Conservation (phyloP, 2,888 invertebrate genomes). For the Hylaea fasciaria region DNA sequence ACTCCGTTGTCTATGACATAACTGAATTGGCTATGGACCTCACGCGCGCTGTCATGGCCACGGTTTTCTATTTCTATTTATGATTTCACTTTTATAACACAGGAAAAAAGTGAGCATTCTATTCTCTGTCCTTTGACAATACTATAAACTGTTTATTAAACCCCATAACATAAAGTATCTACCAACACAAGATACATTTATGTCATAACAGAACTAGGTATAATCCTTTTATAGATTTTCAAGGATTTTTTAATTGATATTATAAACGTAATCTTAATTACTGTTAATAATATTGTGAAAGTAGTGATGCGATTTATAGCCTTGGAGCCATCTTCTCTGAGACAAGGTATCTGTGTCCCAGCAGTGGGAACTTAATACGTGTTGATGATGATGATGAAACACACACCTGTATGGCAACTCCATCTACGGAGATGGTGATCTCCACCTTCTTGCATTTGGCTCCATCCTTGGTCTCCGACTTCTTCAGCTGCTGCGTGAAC, state of each 20-base stretch:
- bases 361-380: too few species aligned
- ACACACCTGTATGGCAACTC: conserved; percentile 94
- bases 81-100: conserved; percentile 16
- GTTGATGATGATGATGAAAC: neutral
- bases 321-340: too few species aligned
- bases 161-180: too few species aligned
- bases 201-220: too few species aligned
- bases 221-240: too few species aligned
- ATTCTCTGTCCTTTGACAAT: conserved; percentile 1
- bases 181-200: too few species aligned
- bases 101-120: neutral
- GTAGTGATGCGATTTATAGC: too few species aligned
- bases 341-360: too few species aligned
- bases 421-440: conserved; percentile 98
- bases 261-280: too few species aligned
- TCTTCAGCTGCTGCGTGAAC: conserved; percentile 96
- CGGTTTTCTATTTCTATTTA: conserved; percentile 20
- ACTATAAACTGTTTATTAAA: too few species aligned
- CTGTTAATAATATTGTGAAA: too few species aligned
- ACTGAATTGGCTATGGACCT: conserved; percentile 17
- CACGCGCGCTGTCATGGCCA: conserved; percentile 5
- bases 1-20: conserved; percentile 17
- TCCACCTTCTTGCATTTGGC: conserved; percentile 96
- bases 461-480: conserved; percentile 95
- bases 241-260: too few species aligned